These are phyloP conservation scores for Platorchestia sp. DNA, from an alignment of 1,140 invertebrate genomes.

Conservation along the genomic window DNA sequence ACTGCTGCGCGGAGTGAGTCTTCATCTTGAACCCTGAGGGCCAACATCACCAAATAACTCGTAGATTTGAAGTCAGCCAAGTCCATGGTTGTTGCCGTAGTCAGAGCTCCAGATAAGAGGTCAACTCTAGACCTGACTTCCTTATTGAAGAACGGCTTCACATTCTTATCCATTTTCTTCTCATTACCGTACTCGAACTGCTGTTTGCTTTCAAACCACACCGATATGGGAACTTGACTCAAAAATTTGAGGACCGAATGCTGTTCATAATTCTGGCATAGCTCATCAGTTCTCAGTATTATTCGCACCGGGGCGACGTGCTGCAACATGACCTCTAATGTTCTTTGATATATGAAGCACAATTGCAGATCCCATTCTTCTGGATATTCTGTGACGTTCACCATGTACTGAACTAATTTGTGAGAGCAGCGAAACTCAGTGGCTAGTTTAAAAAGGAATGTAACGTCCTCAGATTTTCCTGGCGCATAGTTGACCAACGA, in stretches of 20 bases:
- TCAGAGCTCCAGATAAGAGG: constrained; percentile 58
- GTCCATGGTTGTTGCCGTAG: constrained; percentile 7
- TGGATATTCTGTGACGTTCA: constrained; percentile 63
- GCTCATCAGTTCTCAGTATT: constrained; percentile 61
- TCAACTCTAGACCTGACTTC: constrained; percentile 60
- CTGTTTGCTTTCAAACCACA: constrained; percentile 63
- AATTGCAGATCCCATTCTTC: constrained; percentile 63
- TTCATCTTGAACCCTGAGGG: constrained; percentile 59
- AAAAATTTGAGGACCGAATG: constrained; percentile 58
- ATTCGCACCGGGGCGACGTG: constrained; percentile 62
- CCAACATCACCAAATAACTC: constrained; percentile 60
- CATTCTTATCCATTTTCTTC: constrained; percentile 58
- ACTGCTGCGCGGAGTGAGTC: constrained; percentile 53
- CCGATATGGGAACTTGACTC: constrained; percentile 63
- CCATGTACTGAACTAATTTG: constrained; percentile 58
- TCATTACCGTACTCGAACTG: constrained; percentile 62
- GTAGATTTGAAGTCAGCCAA: constrained; percentile 51
- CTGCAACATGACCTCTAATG: constrained; percentile 60
- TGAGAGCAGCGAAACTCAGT: constrained; percentile 58
- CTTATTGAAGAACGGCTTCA: constrained; percentile 57
- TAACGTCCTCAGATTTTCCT: constrained; percentile 60
- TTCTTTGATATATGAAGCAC: constrained; percentile 57
- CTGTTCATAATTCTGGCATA: constrained; percentile 59
- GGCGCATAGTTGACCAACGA: constrained; percentile 58
- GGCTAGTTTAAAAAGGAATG: constrained; percentile 62